phyloP scores from a whole-genome alignment of 2,797 vertebrate species.

The Caiman crocodilus region DNA sequence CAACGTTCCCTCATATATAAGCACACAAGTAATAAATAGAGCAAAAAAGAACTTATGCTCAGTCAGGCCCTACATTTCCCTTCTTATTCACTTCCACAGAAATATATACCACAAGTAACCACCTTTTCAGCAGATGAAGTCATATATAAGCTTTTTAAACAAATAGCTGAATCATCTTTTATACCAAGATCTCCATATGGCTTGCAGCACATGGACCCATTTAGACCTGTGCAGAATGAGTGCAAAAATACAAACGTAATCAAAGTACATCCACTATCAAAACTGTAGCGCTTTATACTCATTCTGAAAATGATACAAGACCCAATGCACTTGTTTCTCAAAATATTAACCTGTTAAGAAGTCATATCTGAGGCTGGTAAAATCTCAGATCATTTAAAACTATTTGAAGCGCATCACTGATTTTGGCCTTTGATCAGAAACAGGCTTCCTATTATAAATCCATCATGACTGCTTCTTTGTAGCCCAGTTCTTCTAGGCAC shows the following conservation, averaged over 20 bases:
- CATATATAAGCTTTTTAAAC: not conserved
- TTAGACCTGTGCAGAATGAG: not conserved
- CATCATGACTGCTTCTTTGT: not conserved
- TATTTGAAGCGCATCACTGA: too few species aligned
- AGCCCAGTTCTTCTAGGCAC: not conserved
- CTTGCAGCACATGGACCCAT: not conserved
- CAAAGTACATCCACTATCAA: not conserved
- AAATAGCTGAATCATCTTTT: not conserved
- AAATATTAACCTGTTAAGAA: too few species aligned
- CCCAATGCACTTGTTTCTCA: not conserved
- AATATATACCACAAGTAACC: not conserved
- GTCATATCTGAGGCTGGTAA: too few species aligned
- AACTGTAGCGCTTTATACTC: not conserved
- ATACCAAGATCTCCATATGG: rapidly evolving
- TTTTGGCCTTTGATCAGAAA: too few species aligned
- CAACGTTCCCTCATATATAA: not conserved
- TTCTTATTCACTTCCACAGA: not conserved
- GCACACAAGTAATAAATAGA: not conserved
- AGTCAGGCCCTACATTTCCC: not conserved
- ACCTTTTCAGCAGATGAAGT: not conserved
- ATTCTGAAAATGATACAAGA: not conserved
- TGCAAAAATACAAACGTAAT: not conserved
- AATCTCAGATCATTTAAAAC: too few species aligned
- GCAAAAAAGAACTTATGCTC: not conserved
- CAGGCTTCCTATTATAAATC: not conserved